Evolutionary conservation across 2,113 vertebrate genomes (phyloP), one percentile per base, ranked within the genome.

Genomic region (Alexandromys fortis): DNA sequence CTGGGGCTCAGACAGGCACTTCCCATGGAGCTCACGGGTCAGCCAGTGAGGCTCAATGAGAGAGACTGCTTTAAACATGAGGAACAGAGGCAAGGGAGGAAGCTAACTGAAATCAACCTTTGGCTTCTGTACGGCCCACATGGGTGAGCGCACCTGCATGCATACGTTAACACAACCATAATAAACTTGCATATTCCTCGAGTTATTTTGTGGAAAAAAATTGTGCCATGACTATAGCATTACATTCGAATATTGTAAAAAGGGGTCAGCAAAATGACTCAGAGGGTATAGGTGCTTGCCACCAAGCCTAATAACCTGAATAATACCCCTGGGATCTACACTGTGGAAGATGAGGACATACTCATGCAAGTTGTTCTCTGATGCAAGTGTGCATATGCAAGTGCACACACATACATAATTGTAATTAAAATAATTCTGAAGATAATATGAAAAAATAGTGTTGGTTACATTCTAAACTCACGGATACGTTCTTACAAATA

Each of bases 151-250:
- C n/a, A 13, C 17, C 28, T 86, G 28, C 63, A 21, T 21, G 17
- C 4, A 13, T 19, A 6, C 28, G 7, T 22, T 49, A 35, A 33
- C 52, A 89, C 13, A 73, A 13, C 77, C 26, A 76, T 72, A 33
- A 58, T 86, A 88, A 82, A 85, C n/a, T 30, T 90, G n/a, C 89
- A n/a, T 42, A 38, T 52, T 58, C 79, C 68, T 58, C 21, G 45
- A 21, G 58, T 75, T 89, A 93, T 92, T 17, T 45, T 61, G 8
- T 24, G 68, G 38, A 89, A 95, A 82, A 82, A 63, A 83, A 88
- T 35, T 92, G 13, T 58, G 35, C 55, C 49, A 14, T 91, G 52
- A 42, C 42, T 75, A 67, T 17, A 92, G 21, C 38, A 55, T 22
- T 58, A 30, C 38, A 19, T 67, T 45, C 1, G 19, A 45, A 86